These are phyloP conservation scores for Gryllus longicercus DNA, from an alignment of 2,888 invertebrate species.

Conservation along the genomic window DNA sequence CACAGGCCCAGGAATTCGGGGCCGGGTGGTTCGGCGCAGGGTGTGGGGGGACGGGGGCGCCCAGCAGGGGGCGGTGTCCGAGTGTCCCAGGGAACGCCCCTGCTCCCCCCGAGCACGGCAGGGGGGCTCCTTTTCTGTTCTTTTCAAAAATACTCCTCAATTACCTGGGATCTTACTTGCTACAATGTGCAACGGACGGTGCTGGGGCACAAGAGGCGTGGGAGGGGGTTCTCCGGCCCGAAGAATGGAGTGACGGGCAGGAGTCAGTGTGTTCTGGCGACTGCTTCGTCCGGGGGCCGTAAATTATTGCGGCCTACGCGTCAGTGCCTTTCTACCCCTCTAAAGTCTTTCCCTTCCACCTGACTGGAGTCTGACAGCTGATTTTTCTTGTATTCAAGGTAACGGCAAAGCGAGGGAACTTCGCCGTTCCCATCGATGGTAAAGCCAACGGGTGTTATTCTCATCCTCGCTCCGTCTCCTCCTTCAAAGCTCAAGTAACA, in stretches of 20 bases:
- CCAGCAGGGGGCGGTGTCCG: neutral
- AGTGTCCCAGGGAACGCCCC: neutral
- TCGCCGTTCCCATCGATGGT: too few species aligned
- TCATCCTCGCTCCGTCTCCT: too few species aligned
- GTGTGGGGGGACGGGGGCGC: too few species aligned
- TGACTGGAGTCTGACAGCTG: neutral
- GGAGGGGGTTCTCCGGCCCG: neutral
- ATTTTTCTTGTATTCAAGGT: conserved; percentile 7
- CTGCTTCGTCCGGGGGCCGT: neutral
- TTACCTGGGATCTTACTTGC: conserved; percentile 4
- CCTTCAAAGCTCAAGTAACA: too few species aligned
- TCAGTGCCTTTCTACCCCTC: neutral
- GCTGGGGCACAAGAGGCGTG: neutral
- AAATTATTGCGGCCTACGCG: neutral
- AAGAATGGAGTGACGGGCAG: neutral
- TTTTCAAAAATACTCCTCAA: neutral
- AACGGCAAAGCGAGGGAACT: too few species aligned
- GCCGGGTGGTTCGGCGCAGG: neutral
- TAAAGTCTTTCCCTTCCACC: neutral
- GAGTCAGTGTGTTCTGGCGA: neutral
- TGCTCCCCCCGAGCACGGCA: neutral
- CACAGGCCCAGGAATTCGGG: neutral
- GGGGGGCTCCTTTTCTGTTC: neutral
- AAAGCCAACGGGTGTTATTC: too few species aligned
- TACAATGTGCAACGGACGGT: conserved; percentile 17